These are phyloP conservation scores for Trissolcus basalis DNA, from an alignment of 1,140 invertebrate genomes.

Conservation along the genomic window DNA sequence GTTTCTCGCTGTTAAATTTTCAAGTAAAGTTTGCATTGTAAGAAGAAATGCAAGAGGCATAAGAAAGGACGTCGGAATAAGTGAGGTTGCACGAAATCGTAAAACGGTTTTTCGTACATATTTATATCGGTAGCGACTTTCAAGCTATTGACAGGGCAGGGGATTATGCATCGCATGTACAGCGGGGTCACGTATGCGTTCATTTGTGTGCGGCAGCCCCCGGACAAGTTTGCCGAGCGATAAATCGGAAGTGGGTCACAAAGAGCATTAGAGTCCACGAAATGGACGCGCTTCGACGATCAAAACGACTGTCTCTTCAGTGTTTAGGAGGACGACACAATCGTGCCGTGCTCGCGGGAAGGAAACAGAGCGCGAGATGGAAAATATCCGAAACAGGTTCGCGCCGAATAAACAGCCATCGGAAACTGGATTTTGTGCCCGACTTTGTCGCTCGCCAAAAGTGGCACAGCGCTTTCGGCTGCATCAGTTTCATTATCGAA, in stretches of 20 bases:
- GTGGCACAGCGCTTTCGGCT: conserved; percentile 30
- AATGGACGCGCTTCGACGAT: conserved; percentile 57
- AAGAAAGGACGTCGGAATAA: too few species aligned
- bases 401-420: conserved; percentile 27
- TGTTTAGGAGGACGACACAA: conserved; percentile 55
- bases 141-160: conserved; percentile 12
- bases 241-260: conserved; percentile 64
- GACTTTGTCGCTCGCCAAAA: conserved; percentile 43
- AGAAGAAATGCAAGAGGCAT: too few species aligned
- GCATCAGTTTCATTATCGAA: conserved; percentile 19
- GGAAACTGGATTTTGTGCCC: conserved; percentile 49
- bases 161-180: neutral
- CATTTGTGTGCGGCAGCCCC: conserved; percentile 22
- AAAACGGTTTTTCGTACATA: conserved; percentile 13
- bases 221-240: conserved; percentile 44
- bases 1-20: too few species aligned
- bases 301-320: conserved; percentile 56
- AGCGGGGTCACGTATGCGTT: conserved; percentile 2
- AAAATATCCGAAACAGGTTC: conserved; percentile 60
- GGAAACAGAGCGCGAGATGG: conserved; percentile 63
- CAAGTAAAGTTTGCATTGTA: too few species aligned
- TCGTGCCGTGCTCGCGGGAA: conserved; percentile 47
- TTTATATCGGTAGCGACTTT: conserved; percentile 20
- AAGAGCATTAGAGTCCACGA: conserved; percentile 54
- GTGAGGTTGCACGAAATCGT: neutral